Conservation (phyloP, 2,113 vertebrate species). For the Muscicapa adusta region DNA sequence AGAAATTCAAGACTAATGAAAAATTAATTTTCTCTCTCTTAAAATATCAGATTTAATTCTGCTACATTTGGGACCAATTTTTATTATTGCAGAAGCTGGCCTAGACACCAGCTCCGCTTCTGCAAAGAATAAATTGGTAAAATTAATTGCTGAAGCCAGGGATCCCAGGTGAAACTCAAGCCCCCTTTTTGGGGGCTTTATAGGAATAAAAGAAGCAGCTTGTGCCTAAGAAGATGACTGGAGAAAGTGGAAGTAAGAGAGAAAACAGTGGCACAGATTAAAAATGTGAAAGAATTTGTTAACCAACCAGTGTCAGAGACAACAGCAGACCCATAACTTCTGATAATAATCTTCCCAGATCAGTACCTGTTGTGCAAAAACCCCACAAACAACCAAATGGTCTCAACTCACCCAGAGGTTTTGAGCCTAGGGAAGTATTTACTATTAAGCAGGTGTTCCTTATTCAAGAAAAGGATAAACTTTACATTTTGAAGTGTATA, state of each 20-base stretch:
- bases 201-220: background rate
- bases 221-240: background rate
- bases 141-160: background rate
- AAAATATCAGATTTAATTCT: background rate
- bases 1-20: background rate
- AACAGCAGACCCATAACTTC: background rate
- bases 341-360: background rate
- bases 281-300: background rate
- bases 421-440: background rate
- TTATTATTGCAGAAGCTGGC: background rate
- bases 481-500: background rate
- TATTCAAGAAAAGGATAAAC: background rate
- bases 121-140: background rate
- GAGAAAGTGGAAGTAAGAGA: background rate
- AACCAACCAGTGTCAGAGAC: background rate
- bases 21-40: background rate
- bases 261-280: background rate
- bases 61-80: background rate
- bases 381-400: background rate
- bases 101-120: background rate
- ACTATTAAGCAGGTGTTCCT: background rate
- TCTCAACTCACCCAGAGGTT: background rate
- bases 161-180: background rate
- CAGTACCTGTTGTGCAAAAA: background rate
- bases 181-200: background rate